Evolutionary conservation across 2,888 invertebrate species (phyloP), one percentile per base, ranked within the genome.

Genomic region (Parochlus steinenii): DNA sequence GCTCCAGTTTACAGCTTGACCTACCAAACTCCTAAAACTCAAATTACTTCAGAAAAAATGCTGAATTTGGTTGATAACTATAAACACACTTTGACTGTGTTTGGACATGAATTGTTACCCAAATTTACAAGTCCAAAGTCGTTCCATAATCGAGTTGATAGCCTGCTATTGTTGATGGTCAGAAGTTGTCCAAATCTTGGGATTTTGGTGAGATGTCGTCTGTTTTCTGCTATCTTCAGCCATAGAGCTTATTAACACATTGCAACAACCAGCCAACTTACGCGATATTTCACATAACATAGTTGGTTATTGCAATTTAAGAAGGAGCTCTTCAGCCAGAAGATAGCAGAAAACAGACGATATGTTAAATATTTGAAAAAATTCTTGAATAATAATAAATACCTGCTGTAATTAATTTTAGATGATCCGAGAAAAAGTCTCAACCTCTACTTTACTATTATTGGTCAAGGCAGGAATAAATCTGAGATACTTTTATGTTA

Each of bases 361-460:
- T n/a, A n/a, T n/a, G n/a, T n/a, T n/a, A n/a, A n/a, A n/a, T n/a
- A n/a, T n/a, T n/a, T n/a, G n/a, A n/a, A n/a, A n/a, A n/a, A n/a
- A n/a, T n/a, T n/a, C n/a, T n/a, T n/a, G n/a, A n/a, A n/a, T n/a
- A n/a, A n/a, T n/a, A n/a, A n/a, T n/a, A n/a, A n/a, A n/a, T n/a
- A n/a, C n/a, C 6, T 22, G 11, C 10, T 37, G 16, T 37, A 24
- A 31, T 7, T 11, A 6, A 11, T 44, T 43, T 14, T 48, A 78
- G 78, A 58, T 75, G 44, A 62, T 81, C 17, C 68, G 79, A 6
- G 82, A 85, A 51, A 65, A 75, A 46, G 65, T 86, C 38, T 83
- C 83, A 4, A 80, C 82, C 3, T 65, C 76, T 1, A 83, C 82
- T 0, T 64, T 81, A 11, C 55, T 85, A 26, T 61, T 83, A 10